Evolutionary conservation across 2,888 invertebrate species (phyloP), one percentile per base, ranked within the genome.

Genomic region (Dendrolimus houi): DNA sequence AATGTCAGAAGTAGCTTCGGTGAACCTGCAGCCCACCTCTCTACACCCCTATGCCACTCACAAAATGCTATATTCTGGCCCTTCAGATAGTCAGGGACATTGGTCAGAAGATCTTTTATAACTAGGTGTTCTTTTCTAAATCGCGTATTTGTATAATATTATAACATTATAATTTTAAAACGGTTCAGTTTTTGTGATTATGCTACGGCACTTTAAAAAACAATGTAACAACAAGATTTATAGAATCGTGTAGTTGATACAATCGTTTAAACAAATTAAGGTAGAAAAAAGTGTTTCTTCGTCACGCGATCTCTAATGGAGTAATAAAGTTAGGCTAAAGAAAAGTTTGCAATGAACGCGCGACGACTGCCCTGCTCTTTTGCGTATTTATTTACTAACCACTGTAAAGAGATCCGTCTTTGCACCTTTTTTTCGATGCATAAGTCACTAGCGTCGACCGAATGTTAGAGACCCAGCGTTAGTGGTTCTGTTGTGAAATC

Each of bases 281-380:
- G 75, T 68, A 69, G 72, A 71, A 75, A 75, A 83, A 82, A 81
- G 81, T 75, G 76, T 82, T 80, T 79, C 81, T 78, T 75, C 81
- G 83, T 86, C 85, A 87, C 85, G 83, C 80, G 81, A 86, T 82
- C 83, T 85, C 85, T 89, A 87, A 89, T 88, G 83, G 82, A 69
- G 74, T 87, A 87, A 88, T 87, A 87, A 88, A 89, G 85, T 89
- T 85, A 80, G 75, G 68, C 77, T 74, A 84, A 87, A 87, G 85
- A 85, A 87, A 88, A 87, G 81, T 87, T 85, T 78, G 78, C 75
- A 74, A 57, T 57, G 61, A 55, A 58, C 63, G 70, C 71, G 65
- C 67, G 70, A 62, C 68, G 68, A 67, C 71, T 69, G 67, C 72
- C 69, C 71, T 74, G 79, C 82, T 87, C 84, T 83, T 87, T 88